phyloP scores from a whole-genome alignment of 2,113 vertebrate genomes.

The Poicephalus gulielmi region DNA sequence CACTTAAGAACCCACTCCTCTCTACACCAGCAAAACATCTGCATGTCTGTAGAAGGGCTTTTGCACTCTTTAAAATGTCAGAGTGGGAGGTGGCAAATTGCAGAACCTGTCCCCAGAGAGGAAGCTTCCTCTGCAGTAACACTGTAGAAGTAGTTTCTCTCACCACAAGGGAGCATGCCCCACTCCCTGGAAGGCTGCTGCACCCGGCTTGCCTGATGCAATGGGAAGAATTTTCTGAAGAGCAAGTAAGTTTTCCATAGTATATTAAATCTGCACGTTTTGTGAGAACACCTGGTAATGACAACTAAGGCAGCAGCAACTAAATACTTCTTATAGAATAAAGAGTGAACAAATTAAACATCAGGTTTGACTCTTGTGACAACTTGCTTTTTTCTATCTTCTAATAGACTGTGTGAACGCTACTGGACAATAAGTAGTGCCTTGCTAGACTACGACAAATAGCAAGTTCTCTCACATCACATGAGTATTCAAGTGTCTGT shows the following conservation, averaged over 20 bases:
- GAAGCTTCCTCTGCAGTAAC: background rate
- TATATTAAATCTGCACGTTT: background rate
- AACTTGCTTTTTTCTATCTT: background rate
- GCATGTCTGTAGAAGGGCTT: background rate
- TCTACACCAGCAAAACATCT: background rate
- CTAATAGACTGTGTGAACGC: background rate
- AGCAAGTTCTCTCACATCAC: background rate
- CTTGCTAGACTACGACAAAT: background rate
- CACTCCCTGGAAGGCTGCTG: background rate
- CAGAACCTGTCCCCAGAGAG: background rate
- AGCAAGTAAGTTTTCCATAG: background rate
- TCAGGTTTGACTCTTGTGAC: background rate
- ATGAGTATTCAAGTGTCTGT: background rate
- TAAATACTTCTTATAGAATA: background rate
- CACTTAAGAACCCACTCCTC: background rate
- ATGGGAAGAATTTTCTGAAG: background rate
- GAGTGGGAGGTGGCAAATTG: background rate
- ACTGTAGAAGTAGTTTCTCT: background rate
- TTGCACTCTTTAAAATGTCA: background rate
- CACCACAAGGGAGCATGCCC: fast-evolving
- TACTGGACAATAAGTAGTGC: background rate
- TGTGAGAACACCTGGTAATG: background rate
- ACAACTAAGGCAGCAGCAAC: background rate
- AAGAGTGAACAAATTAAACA: background rate
- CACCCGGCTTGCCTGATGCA: background rate